Evolutionary conservation across 2,888 invertebrate species (phyloP), one percentile per base, ranked within the genome.

Genomic region (Lasiommata megera): DNA sequence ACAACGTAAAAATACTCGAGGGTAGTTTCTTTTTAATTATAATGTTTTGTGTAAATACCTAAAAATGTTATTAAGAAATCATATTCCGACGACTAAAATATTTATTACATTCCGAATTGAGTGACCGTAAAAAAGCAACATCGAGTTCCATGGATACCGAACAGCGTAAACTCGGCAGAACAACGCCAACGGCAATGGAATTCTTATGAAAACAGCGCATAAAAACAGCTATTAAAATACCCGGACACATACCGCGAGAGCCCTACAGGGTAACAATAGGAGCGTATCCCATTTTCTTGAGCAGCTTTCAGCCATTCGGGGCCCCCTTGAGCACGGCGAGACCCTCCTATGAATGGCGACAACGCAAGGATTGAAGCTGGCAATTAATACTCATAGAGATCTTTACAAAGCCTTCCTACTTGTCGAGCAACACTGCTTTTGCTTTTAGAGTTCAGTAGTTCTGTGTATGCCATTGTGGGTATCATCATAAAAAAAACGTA

Each of bases 171-270:
- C 36, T 18, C 11, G 2, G 28, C 6, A n/a, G n/a, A n/a, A n/a
- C n/a, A n/a, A n/a, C n/a, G n/a, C n/a, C n/a, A n/a, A n/a, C n/a
- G n/a, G n/a, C n/a, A 1, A 17, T 14, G 48, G 47, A 50, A 50
- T 48, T 17, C 28, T 50, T 50, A 28, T 37, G 43, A 37, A 56
- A 51, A 56, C 41, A 48, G 18, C 28, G 28, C 50, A 43, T 51
- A 43, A 56, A 41, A 51, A 50, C 36, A 50, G 46, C 48, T 60
- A 62, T 60, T 60, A 60, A 62, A 62, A 60, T 62, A 17, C 60
- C 56, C 50, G 51, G 51, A 52, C 52, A 57, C 50, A 57, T 55
- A 44, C 52, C 55, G 54, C 60, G 37, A 57, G 54, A 54, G 44
- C 47, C 29, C 52, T 55, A 51, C 47, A 59, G 18, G 50, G 36